Percentiles rank a stretch among this genome's conserved stretches.
These are phyloP conservation scores for Gastracanthus pulcherrimus DNA, from an alignment of 2,888 invertebrate species.

Conservation along the genomic window DNA sequence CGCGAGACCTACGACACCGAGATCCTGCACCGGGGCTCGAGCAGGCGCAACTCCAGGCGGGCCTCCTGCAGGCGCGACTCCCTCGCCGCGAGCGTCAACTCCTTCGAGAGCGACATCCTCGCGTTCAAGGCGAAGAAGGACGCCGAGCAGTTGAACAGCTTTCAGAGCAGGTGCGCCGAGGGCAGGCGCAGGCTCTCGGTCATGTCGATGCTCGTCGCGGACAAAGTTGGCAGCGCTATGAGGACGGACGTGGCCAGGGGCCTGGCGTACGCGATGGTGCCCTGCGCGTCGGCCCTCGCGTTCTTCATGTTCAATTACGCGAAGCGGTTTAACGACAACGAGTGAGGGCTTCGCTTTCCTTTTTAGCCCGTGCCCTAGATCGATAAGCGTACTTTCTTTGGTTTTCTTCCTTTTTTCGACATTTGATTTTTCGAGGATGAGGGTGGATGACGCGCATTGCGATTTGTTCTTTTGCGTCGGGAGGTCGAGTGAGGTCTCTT, in stretches of 20 bases:
- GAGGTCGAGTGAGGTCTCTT: background rate
- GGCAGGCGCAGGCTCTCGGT: conserved; percentile 66
- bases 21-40: conserved; percentile 53
- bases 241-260: conserved; percentile 68
- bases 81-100: background rate
- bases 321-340: conserved; percentile 59
- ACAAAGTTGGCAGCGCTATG: conserved; percentile 66
- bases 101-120: conserved; percentile 10
- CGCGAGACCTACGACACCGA: conserved; percentile 53
- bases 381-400: background rate
- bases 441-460: background rate
- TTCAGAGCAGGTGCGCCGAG: conserved; percentile 44
- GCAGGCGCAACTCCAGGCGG: conserved; percentile 47
- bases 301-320: conserved; percentile 69
- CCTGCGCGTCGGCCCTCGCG: conserved; percentile 70
- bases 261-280: conserved; percentile 69
- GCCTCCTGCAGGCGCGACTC: conserved; percentile 39
- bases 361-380: too few species aligned
- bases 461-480: background rate
- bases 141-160: conserved; percentile 3
- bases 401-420: background rate
- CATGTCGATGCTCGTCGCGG: conserved; percentile 67
- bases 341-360: conserved; percentile 13
- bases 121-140: background rate
- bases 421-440: background rate